Conservation (phyloP, 2,113 vertebrate genomes). For the Nanorana parkeri region DNA sequence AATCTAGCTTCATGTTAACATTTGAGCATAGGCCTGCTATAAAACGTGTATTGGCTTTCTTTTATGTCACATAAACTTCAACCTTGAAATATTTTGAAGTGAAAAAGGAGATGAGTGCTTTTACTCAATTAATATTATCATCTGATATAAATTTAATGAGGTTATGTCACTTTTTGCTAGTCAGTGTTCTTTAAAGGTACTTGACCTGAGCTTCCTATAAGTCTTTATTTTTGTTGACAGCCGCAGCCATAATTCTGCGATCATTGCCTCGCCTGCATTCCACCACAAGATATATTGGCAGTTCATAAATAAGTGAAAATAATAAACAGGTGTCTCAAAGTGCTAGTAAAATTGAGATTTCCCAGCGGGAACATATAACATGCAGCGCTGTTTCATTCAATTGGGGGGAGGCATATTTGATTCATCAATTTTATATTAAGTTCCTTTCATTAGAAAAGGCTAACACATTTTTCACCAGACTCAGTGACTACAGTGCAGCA, state of each 20-base stretch:
- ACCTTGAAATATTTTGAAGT: neutral
- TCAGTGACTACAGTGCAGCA: neutral
- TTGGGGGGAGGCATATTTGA: neutral
- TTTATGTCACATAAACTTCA: neutral
- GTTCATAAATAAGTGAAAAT: slow-evolving; percentile 39
- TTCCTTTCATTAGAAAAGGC: slow-evolving; percentile 17
- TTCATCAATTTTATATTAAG: slow-evolving; percentile 36
- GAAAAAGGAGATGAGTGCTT: neutral
- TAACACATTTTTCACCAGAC: neutral
- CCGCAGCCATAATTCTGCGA: slow-evolving; percentile 11
- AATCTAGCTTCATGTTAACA: neutral
- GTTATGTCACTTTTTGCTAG: neutral
- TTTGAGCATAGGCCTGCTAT: neutral
- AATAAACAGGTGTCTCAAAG: slow-evolving; percentile 34
- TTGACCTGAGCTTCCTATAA: slow-evolving; percentile 9
- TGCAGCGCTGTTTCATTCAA: slow-evolving; percentile 9
- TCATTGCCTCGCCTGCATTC: neutral
- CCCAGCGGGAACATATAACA: slow-evolving; percentile 19
- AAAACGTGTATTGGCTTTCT: neutral
- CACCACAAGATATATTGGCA: slow-evolving; percentile 21
- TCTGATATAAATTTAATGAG: neutral
- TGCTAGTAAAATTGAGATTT: slow-evolving; percentile 26
- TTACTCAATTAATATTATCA: neutral
- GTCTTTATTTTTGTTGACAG: slow-evolving; percentile 22
- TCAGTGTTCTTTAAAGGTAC: neutral